Evolutionary conservation across 2,797 vertebrate species (phyloP), one percentile per base, ranked within the genome.

Genomic region (Melanotaenia maccullochi): DNA sequence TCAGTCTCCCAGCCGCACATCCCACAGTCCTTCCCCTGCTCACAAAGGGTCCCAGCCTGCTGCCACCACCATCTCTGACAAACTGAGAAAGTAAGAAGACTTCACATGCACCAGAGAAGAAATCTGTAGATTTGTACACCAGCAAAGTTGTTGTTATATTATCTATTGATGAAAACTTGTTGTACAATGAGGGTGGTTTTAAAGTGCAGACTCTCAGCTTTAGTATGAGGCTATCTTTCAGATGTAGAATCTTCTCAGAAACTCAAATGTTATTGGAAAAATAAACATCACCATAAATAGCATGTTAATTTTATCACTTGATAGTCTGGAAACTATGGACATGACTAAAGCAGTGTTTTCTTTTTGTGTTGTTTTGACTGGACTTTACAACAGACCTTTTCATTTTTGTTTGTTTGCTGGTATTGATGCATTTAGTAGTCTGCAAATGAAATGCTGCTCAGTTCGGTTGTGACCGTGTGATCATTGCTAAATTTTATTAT

Each of bases 1-100:
- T 9, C 93, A 56, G 5, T 95, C 95, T 7, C 94, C 87, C 0
- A 81, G 70, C 58, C 94, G 86, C 22, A 71, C 60, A 47, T 95
- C 95, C 75, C 92, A 86, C 62, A 96, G 95, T 14, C 93, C 88
- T 1, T 96, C 97, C 73, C 97, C 96, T 58, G 36, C 83, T 69
- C 89, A 90, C 82, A 90, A 89, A 83, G 93, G 91, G 78, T 30
- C 70, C 87, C 93, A 63, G 79, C 92, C 94, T 56, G 84, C 94
- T 54, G 81, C 95, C 32, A 93, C 92, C 0, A 87, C 93, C 1
- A 71, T 97, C 73, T 95, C 93, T 93, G 97, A 98, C 92, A 97
- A 97, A 90, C 95, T 97, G 95, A 97, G 96, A 97, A 98, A 97
- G 96, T 98, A 87, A 95, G 6, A 57, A 18, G 65, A 59, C 47